phyloP scores from a whole-genome alignment of 1,140 invertebrate genomes.

The Bombus breviceps region DNA sequence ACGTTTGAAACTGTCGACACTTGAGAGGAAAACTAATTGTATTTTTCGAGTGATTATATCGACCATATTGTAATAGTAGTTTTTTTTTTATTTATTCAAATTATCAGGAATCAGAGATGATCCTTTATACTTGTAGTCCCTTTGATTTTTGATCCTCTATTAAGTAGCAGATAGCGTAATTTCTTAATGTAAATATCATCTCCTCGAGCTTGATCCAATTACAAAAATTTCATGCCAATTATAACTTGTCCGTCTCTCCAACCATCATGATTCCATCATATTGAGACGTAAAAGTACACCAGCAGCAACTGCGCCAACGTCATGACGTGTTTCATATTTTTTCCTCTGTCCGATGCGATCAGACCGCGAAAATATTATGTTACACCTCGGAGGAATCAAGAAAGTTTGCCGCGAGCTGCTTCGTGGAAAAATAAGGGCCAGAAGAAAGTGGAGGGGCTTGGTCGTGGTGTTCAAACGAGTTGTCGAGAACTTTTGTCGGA shows the following conservation, averaged over 20 bases:
- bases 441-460: slow-evolving; percentile 48
- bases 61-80: too few species aligned
- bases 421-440: slow-evolving; percentile 52
- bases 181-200: not conserved
- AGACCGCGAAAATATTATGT: slow-evolving; percentile 65
- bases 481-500: slow-evolving; percentile 66
- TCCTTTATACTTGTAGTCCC: too few species aligned
- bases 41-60: too few species aligned
- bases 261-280: not conserved
- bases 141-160: too few species aligned
- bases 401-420: slow-evolving; percentile 56
- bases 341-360: slow-evolving; percentile 19
- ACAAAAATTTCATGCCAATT: not conserved
- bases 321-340: not conserved
- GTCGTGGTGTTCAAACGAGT: slow-evolving; percentile 70
- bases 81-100: too few species aligned
- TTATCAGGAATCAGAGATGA: too few species aligned
- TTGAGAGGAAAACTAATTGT: not conserved
- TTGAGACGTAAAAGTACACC: not conserved
- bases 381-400: slow-evolving; percentile 59
- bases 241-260: not conserved
- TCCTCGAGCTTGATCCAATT: not conserved
- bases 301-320: not conserved
- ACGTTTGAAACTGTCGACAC: not conserved
- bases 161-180: not conserved